Evolutionary conservation across 37 sponge, comb jelly and placozoan species (phyloP), one percentile per base, ranked within the genome.

Genomic region (Ephydatia muelleri): DNA sequence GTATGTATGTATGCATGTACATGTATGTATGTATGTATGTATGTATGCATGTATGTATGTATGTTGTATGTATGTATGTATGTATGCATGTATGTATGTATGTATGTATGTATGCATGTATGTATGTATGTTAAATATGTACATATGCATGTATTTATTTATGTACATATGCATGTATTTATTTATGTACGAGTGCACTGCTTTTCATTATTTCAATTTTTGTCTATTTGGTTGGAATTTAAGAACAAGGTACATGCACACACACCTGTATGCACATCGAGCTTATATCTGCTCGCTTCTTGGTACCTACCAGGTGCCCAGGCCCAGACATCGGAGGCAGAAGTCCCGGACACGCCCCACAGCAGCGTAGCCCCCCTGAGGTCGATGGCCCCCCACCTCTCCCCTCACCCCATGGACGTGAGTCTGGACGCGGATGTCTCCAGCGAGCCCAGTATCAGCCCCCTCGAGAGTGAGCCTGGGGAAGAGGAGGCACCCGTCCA

Each of bases 21-120:
- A 25, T 77, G 78, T n/a, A 29, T 77, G 78, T 39, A 5, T 77
- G 78, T n/a, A n/a, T 77, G 27, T n/a, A 27, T 77, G 38, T 36
- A 23, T 38, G 31, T 38, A 2, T 76, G 31, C 19, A 2, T 38
- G 48, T 49, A 30, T 77, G 43, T 39, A 8, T 39, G 48, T 77
- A 6, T 2, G 25, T 27, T 2, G 6, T 11, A 9, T 29, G 57
- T 43, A 6, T 43, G n/a, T 43, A 13, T 38, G 26, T 57, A 33
- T 65, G 68, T 31, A 25, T 36, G 37, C 6, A 43, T 43, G 43
- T 43, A 6, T 43, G 43, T 43, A 6, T 43, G 6, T 43, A 6
- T 43, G 6, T 43, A 6, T 43, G 43, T 43, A 6, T 43, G 43
- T 43, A 43, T 43, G 43, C 6, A 43, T 57, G 19, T 36, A 38